Evolutionary conservation across 2,888 invertebrate genomes (phyloP), one percentile per base, ranked within the genome.

Genomic region (Lycaena phlaeas): DNA sequence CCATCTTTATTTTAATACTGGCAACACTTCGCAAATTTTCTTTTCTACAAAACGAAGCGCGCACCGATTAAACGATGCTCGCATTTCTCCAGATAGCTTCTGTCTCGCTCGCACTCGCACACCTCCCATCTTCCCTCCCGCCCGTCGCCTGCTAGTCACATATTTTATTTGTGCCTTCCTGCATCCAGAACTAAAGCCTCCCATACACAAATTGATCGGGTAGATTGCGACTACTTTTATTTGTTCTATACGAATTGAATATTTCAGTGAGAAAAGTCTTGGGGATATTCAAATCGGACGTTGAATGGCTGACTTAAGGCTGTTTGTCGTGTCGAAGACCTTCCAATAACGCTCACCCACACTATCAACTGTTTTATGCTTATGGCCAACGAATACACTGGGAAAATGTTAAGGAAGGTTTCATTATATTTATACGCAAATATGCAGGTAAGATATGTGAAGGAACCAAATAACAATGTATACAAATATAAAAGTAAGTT

Each of bases 101-200:
- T 50, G 40, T 72, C 69, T 52, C 64, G 36, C 52, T 77, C 62
- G 27, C 50, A 52, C 75, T 29, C 44, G 46, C 11, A 12, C 40
- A 27, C 46, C 31, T 52, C 40, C 29, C 14, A 48, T 49, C 31
- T 36, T 38, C 52, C 45, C 31, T 79, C 74, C 64, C 71, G 49
- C 48, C 69, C 77, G 81, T 81, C 77, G 82, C 79, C 78, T 76
- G 72, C 73, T 63, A 81, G 79, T 82, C 82, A 82, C 79, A 82
- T 84, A 81, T 84, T 84, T 82, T 84, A 82, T 84, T 82, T 79
- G 84, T 81, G 70, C 75, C 76, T 82, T 77, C 81, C 78, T 81
- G 73, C 74, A 82, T 77, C 75, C 71, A 70, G 76, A 70, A 63
- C 64, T 76, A 78, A 81, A 67, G 75, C 68, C 47, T 56, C 50